Evolutionary conservation across 2,888 invertebrate species (phyloP), one percentile per base, ranked within the genome.

Genomic region (Eugnorisma glareosa): DNA sequence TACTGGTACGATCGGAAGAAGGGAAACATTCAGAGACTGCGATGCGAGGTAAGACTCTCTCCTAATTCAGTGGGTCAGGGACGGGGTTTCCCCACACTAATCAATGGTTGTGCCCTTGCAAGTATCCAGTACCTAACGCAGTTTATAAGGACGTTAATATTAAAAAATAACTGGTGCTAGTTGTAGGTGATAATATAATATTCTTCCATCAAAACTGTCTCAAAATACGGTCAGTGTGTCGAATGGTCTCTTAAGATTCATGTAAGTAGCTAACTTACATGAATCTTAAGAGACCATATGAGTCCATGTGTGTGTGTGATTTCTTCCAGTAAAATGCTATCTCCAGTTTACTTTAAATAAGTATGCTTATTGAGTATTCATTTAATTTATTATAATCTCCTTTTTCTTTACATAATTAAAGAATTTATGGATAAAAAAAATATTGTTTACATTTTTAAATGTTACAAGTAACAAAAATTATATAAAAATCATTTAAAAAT

Each of bases 1-100:
- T 99, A 98, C 93, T 98, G 99, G 98, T 99, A 98, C 93, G 98
- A 98, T 93, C 97, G 99, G 81, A 97, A 97, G 84, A 98, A 97
- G 63, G 98, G 98, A 71, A 97, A 98, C 86, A 97, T 99, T 83
- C 98, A 99, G 91, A 97, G 98, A 89, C 95, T 99, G 3, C 97
- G 98, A 92, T 98, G 98, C 89, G 98, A 99, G 97, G 99, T 99
- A 97, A 94, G 95, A 88, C 70, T 72, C 94, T 88, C 72, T 48
- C 61, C 57, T 64, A 43, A 7, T 35, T 35, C 57, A 66, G 45
- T 73, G 69, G 64, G 71, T 77, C 73, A 75, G 72, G 76, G 79
- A 79, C 78, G 78, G 75, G 67, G 63, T 77, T 80, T 82, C 73
- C 63, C 75, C 67, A 64, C 66, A 35, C 7, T 11, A 59, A 18